phyloP scores from a whole-genome alignment of 2,113 vertebrate species.

The Mohoua ochrocephala region DNA sequence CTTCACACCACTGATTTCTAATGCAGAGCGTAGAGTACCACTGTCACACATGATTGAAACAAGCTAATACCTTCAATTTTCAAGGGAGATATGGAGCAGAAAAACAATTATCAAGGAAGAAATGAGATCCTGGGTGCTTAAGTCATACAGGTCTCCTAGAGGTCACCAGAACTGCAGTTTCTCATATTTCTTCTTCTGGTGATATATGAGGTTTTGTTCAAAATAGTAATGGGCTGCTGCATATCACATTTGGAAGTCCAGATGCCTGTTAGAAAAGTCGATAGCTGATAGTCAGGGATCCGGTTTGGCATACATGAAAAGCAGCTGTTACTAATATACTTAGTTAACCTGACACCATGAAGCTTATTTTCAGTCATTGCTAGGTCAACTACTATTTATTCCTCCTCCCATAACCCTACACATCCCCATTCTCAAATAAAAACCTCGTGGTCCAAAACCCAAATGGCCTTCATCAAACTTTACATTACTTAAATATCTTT shows the following conservation, averaged over 20 bases:
- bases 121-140: constrained; percentile 28
- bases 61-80: constrained; percentile 30
- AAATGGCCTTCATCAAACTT: background rate
- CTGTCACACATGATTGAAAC: constrained; percentile 17
- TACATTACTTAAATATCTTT: fast-evolving
- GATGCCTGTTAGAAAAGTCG: background rate
- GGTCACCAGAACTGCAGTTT: constrained; percentile 21
- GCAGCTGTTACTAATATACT: background rate
- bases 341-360: background rate
- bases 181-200: too few relatives aligned
- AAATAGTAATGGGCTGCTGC: background rate
- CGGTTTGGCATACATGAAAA: background rate
- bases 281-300: constrained; percentile 8
- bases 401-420: background rate
- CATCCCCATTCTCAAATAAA: background rate
- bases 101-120: constrained; percentile 45
- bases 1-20: background rate
- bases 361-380: background rate
- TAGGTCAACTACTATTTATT: background rate
- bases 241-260: background rate
- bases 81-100: constrained; percentile 4
- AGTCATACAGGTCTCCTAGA: constrained; percentile 4
- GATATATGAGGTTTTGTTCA: constrained; percentile 7
- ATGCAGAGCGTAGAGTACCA: background rate
- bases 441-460: background rate